Evolutionary conservation across 2,797 vertebrate species (phyloP), one percentile per base, ranked within the genome.

Genomic region (Danio choprae): DNA sequence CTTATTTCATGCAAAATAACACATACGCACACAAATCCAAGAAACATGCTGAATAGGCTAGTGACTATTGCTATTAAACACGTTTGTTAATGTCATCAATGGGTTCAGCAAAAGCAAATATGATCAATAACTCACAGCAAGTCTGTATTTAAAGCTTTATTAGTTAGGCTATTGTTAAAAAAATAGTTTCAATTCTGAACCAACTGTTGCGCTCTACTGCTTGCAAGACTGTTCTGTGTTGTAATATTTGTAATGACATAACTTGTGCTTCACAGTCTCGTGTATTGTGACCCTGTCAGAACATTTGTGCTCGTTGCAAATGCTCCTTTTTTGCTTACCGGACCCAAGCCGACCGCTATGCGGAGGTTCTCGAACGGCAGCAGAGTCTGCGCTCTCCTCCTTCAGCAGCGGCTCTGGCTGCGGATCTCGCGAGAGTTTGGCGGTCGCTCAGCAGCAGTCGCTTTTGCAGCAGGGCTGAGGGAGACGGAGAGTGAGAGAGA

Each of bases 381-480:
- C 8, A 2, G n/a, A 56, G 69, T n/a, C 12, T 53, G 29, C 4
- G 12, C 29, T 20, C 69, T 60, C 44, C 43, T 7, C 22, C 2
- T 62, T 62, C 8, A 38, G 22, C 1, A 74, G 72, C 41, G 43
- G 71, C 50, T 78, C 59, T 20, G 44, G 65, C 72, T 65, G 82
- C 91, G 91, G 92, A 92, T 97, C 95, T 97, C 96, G 96, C 96
- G 96, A 97, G 95, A 97, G 93, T 92, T 93, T 92, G 90, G 89
- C 89, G 89, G 91, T 93, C 86, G 86, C 90, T 91, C 62, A 79
- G 84, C 80, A 74, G 80, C 73, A 78, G 74, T 64, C 50, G 80
- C 90, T 89, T 40, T 71, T 94, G 95, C 94, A 95, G 94, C 93
- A 92, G 93, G 58, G 93, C 92, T 91, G 93, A 93, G 92, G 91